Evolutionary conservation across 2,797 vertebrate genomes (phyloP).

Genomic region (Sebastes iracundus): DNA sequence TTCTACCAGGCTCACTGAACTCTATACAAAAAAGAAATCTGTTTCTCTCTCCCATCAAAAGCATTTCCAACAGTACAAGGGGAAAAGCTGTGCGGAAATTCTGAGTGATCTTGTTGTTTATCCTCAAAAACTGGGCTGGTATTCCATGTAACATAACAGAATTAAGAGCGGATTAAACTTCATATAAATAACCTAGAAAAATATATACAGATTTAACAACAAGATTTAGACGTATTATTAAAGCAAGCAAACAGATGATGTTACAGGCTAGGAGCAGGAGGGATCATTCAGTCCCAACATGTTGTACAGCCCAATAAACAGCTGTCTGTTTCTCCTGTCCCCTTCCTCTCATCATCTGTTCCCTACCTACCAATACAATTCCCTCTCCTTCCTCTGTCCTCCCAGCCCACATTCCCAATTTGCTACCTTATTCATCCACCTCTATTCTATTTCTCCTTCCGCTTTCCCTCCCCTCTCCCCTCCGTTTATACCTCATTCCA

Average conservation of each 20-base stretch:
- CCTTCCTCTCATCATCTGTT: slow-evolving; percentile 7
- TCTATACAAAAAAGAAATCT: background rate
- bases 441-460: slow-evolving; percentile 28
- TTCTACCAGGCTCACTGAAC: slow-evolving; percentile 6
- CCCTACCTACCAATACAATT: background rate
- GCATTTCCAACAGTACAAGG: slow-evolving; percentile 30
- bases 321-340: slow-evolving; percentile 40
- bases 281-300: slow-evolving; percentile 37
- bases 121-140: slow-evolving; percentile 48
- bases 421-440: slow-evolving; percentile 28
- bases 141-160: slow-evolving; percentile 57
- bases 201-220: slow-evolving; percentile 68
- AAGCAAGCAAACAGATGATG: slow-evolving; percentile 54
- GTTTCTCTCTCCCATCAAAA: slow-evolving; percentile 40
- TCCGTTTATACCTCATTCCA: slow-evolving; percentile 57
- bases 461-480: slow-evolving; percentile 1
- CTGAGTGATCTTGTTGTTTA: slow-evolving; percentile 60
- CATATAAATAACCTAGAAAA: slow-evolving; percentile 64
- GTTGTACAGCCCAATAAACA: slow-evolving; percentile 60
- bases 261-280: slow-evolving; percentile 41
- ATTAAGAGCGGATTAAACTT: slow-evolving; percentile 68
- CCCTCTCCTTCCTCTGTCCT: slow-evolving; percentile 1
- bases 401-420: slow-evolving; percentile 2
- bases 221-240: slow-evolving; percentile 57
- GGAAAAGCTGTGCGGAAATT: slow-evolving; percentile 43